Percentiles rank a stretch among this genome's conserved stretches.
Conservation (phyloP, 2,888 invertebrate genomes). For the Polydrusus pterygomalis region DNA sequence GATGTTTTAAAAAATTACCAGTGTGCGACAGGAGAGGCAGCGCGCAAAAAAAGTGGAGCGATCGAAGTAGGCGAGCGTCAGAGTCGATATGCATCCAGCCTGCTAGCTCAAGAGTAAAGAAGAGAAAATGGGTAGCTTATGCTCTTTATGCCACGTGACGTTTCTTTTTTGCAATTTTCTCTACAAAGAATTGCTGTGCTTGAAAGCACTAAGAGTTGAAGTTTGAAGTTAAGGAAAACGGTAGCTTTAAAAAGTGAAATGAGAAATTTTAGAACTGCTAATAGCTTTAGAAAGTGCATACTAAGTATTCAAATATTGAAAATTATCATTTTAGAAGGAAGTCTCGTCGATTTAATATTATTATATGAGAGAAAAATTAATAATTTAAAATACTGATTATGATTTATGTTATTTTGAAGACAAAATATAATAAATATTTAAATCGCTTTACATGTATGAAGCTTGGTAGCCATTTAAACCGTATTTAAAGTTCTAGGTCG, state of each 20-base stretch:
- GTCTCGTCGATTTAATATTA: too few species aligned
- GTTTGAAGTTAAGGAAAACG: conserved; percentile 1
- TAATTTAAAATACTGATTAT: too few species aligned
- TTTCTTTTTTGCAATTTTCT: conserved; percentile 30
- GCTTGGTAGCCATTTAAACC: too few species aligned
- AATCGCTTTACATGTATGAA: too few species aligned
- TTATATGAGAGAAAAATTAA: too few species aligned
- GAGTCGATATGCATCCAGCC: conserved; percentile 49
- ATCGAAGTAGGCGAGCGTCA: conserved; percentile 35
- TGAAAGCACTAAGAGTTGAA: conserved; percentile 18
- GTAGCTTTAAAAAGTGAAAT: conserved; percentile 29
- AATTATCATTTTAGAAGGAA: too few species aligned
- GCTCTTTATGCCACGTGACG: conserved; percentile 47
- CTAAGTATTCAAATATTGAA: too few species aligned
- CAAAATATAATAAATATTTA: too few species aligned
- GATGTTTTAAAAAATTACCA: too few species aligned
- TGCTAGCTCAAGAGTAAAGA: conserved; percentile 37
- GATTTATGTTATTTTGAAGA: too few species aligned
- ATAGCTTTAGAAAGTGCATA: not conserved
- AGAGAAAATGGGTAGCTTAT: conserved; percentile 48
- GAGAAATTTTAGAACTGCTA: not conserved
- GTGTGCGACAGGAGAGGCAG: not conserved
- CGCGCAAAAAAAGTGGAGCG: conserved; percentile 45
- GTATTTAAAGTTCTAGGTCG: too few species aligned
- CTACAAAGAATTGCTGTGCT: conserved; percentile 31